Evolutionary conservation across 2,888 invertebrate species (phyloP), one percentile per base, ranked within the genome.

Genomic region (Scaptomyza reducta): DNA sequence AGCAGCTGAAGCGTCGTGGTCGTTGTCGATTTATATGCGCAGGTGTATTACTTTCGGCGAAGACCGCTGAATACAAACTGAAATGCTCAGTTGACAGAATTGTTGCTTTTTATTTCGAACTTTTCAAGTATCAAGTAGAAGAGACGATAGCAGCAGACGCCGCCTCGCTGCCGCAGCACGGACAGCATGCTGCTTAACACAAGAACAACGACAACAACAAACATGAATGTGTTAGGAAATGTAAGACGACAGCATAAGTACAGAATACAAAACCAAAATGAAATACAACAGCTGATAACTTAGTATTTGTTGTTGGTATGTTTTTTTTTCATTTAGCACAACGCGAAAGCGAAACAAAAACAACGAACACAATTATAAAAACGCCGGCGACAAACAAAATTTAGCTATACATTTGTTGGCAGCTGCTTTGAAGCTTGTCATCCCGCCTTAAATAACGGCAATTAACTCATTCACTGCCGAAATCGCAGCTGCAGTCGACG

Each of bases 31-130:
- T 54, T 44, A 6, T 45, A 38, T 40, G 45, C 64, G 64, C 75
- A 74, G 70, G 67, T 82, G 74, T 74, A 69, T 76, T 67, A 79
- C 87, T 87, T 87, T 76, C 78, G 70, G 82, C 78, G 74, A 79
- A 84, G 85, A 82, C 89, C 87, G 77, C 83, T 90, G 70, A 86
- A 80, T 74, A 62, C 66, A 86, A 83, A 89, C 90, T 89, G 87
- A 90, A 89, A 78, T 78, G 78, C 76, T 79, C 77, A 76, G 86
- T 74, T 87, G 79, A 78, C 79, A 75, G 69, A 79, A 75, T 79
- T 81, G 86, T 86, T 87, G 85, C 84, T 87, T 89, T 89, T 90
- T 85, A 80, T 82, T 78, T 74, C 54, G 56, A 77, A 58, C 63
- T 77, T 16, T 14, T 38, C 60, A 61, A 71, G 82, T 82, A 57